Evolutionary conservation across 2,888 invertebrate genomes (phyloP).

Genomic region (Spilarctia lutea): DNA sequence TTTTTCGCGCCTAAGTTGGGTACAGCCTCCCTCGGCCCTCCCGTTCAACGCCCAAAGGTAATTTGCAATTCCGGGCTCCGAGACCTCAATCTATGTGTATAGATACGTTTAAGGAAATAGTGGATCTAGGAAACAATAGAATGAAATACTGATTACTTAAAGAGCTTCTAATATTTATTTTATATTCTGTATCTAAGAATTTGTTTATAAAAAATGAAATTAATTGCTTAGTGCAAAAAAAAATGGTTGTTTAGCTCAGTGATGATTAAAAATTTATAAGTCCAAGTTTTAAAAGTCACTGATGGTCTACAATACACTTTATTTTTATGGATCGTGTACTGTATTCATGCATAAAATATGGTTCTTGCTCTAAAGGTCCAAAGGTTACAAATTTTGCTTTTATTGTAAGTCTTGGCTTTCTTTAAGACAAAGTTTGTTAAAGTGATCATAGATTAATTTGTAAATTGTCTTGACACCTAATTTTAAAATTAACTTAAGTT

Average conservation of each 20-base stretch:
- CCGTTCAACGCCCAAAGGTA: slow-evolving; percentile 52
- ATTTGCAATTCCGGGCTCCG: slow-evolving; percentile 67
- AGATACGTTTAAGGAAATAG: slow-evolving; percentile 49
- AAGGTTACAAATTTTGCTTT: background rate
- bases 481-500: background rate
- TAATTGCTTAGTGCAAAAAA: background rate
- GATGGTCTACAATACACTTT: background rate
- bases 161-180: background rate
- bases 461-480: background rate
- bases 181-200: background rate
- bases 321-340: background rate
- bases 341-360: too few species aligned
- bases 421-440: background rate
- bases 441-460: background rate
- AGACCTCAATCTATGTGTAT: slow-evolving; percentile 56
- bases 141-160: slow-evolving; percentile 5
- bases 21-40: slow-evolving; percentile 25
- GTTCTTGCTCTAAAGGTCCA: background rate
- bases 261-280: background rate
- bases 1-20: slow-evolving; percentile 54
- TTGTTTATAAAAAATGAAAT: background rate
- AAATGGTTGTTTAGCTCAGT: background rate
- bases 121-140: slow-evolving; percentile 41
- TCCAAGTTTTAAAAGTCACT: background rate
- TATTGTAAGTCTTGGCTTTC: too few species aligned